Percentiles rank a stretch among this genome's conserved stretches.
phyloP scores from a whole-genome alignment of 2,113 vertebrate species.

The Pseudolaguvia tuberculata region DNA sequence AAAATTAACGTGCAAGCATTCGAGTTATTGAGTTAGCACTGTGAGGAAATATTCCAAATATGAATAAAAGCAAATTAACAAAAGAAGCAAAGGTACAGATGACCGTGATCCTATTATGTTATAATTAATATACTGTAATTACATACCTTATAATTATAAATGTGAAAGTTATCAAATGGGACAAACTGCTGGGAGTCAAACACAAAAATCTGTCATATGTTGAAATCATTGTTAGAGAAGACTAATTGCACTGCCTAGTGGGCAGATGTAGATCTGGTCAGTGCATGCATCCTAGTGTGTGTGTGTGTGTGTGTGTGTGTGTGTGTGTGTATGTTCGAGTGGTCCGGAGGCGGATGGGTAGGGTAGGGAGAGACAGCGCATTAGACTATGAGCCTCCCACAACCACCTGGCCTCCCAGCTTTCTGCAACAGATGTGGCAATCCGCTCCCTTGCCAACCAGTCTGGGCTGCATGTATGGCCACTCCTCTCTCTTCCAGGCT shows the following conservation, averaged over 20 bases:
- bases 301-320: constrained; percentile 31
- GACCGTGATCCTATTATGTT: neutral
- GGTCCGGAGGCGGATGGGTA: constrained; percentile 38
- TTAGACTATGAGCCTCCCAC: constrained; percentile 50
- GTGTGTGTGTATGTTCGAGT: constrained; percentile 13
- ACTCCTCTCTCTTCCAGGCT: constrained; percentile 52
- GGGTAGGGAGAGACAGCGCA: constrained; percentile 43
- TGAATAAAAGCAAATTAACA: neutral
- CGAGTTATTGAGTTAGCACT: neutral
- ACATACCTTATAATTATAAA: neutral
- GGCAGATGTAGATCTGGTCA: constrained; percentile 42
- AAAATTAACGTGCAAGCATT: too few species aligned
- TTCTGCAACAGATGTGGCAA: constrained; percentile 77
- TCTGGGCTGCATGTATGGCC: constrained; percentile 71
- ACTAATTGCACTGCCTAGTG: constrained; percentile 36
- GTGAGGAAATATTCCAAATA: neutral
- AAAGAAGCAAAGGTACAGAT: neutral
- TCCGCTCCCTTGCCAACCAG: constrained; percentile 69
- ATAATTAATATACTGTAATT: neutral
- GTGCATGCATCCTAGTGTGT: constrained; percentile 19
- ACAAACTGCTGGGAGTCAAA: constrained; percentile 18
- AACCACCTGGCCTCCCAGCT: constrained; percentile 74
- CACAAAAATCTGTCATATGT: constrained; percentile 31
- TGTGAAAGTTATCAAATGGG: neutral
- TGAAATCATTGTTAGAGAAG: constrained; percentile 45